A percentile compares a stretch with the other conserved stretches of the same genome.
phyloP scores from a whole-genome alignment of 2,113 vertebrate genomes.

The Tetrao urogallus region DNA sequence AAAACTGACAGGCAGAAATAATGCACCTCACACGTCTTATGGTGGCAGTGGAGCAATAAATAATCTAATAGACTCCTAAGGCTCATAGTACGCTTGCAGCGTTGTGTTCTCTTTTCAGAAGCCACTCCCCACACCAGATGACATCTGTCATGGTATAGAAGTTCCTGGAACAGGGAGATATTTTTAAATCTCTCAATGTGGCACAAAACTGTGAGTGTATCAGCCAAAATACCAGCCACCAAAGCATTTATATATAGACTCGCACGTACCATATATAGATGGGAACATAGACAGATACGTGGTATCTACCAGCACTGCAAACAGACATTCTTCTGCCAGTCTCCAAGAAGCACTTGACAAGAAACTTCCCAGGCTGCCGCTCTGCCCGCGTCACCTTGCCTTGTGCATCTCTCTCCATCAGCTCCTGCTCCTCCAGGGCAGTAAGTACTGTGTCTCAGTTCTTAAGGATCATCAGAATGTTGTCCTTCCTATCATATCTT shows the following conservation, averaged over 20 bases:
- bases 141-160: slow-evolving; percentile 57
- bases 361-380: slow-evolving; percentile 21
- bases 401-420: fast-evolving
- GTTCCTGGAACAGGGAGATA: slow-evolving; percentile 69
- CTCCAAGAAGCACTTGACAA: not conserved
- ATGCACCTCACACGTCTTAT: slow-evolving; percentile 35
- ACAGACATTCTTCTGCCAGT: slow-evolving; percentile 10
- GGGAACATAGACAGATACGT: slow-evolving; percentile 44
- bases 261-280: slow-evolving; percentile 37
- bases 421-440: not conserved
- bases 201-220: slow-evolving; percentile 70
- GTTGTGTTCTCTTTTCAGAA: slow-evolving; percentile 30
- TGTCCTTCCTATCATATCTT: not conserved
- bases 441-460: not conserved
- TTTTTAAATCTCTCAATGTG: slow-evolving; percentile 70
- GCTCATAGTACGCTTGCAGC: slow-evolving; percentile 26
- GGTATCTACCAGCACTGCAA: slow-evolving; percentile 37
- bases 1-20: slow-evolving; percentile 64
- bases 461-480: not conserved
- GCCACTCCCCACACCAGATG: slow-evolving; percentile 30
- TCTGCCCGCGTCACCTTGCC: fast-evolving
- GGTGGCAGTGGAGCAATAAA: slow-evolving; percentile 55
- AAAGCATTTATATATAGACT: slow-evolving; percentile 65
- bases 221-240: slow-evolving; percentile 76
- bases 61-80: slow-evolving; percentile 41